Base-by-base conservation (phyloP, 2,113 vertebrate species). In the Larimichthys polyactis region DNA sequence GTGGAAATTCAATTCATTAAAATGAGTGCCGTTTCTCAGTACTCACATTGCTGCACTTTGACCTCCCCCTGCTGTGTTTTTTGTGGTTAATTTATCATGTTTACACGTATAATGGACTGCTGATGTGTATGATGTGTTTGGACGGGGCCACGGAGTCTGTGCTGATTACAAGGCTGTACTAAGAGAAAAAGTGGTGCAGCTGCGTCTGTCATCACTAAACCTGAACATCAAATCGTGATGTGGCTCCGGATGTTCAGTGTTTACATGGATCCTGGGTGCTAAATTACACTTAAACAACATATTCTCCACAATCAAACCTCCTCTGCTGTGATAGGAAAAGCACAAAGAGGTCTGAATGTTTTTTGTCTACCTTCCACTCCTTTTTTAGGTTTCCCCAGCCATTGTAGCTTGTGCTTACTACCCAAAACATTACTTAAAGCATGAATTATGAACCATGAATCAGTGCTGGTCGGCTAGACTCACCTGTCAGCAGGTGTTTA, bases 1-100 rank as follows among this genome's bases (percentile, higher is more conserved):
- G 17, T 74, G 60, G 32, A 84, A 78, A 87, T 60, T 54, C 40
- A 71, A 22, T 76, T 79, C 54, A 75, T 75, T 75, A 24, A 82
- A 81, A 70, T 4, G 9, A 84, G 32, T 5, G 4, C 43, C 66
- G 6, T 7, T 17, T 9, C 51, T 59, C 27, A 19, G 3, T 27
- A 40, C 46, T 27, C 11, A n/a, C 43, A 27, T 32, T 2, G 8
- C 10, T 17, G 46, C 51, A 44, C 71, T 46, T 11, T 55, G 43
- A 57, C 8, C 24, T 4, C 44, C 11, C 11, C 55, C 17, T 14
- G 78, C 5, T 48, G 77, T 22, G 51, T 49, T 70, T n/a, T 64
- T 29, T 17, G 27, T 32, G 54, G 40, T 62, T 69, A 11, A 75
- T 60, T 78, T 59, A 65, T 44, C 24, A 27, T 10, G 55, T 59